Evolutionary conservation across 92 coral and sea anemone genomes (phyloP).

Genomic region (Bergia puertoricense): DNA sequence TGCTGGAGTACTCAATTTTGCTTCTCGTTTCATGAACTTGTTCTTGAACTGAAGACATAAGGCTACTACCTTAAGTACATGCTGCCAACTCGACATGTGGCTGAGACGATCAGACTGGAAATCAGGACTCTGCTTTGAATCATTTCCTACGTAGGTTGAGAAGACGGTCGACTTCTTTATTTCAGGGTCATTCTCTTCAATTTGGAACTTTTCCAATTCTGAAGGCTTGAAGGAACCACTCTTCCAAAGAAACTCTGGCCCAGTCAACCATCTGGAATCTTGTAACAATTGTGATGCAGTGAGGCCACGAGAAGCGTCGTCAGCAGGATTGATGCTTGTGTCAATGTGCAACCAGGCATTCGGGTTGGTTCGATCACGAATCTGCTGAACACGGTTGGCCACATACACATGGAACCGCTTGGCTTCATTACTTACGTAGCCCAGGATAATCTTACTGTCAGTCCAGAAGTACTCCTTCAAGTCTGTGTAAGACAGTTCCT

Average conservation of each 20-base stretch:
- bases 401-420: background rate
- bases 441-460: background rate
- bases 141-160: background rate
- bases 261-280: conserved; percentile 6
- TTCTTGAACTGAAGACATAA: conserved; percentile 31
- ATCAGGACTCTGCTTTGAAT: background rate
- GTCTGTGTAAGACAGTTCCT: conserved; percentile 7
- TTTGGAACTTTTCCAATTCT: conserved; percentile 9
- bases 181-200: conserved; percentile 49
- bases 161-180: conserved; percentile 13
- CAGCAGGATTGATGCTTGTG: background rate
- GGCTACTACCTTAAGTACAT: conserved; percentile 4
- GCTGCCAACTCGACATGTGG: conserved; percentile 50
- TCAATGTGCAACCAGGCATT: background rate
- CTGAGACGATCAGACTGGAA: conserved; percentile 7
- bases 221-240: conserved; percentile 19
- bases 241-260: conserved; percentile 50
- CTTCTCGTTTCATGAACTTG: conserved; percentile 19
- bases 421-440: background rate
- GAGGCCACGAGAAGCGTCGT: background rate
- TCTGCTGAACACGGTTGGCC: background rate
- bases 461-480: conserved; percentile 10
- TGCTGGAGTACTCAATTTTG: background rate
- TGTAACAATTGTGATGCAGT: background rate
- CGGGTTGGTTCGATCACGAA: background rate